Evolutionary conservation across 1,140 invertebrate species (phyloP).

Genomic region (Trypoxylus dichotomus): DNA sequence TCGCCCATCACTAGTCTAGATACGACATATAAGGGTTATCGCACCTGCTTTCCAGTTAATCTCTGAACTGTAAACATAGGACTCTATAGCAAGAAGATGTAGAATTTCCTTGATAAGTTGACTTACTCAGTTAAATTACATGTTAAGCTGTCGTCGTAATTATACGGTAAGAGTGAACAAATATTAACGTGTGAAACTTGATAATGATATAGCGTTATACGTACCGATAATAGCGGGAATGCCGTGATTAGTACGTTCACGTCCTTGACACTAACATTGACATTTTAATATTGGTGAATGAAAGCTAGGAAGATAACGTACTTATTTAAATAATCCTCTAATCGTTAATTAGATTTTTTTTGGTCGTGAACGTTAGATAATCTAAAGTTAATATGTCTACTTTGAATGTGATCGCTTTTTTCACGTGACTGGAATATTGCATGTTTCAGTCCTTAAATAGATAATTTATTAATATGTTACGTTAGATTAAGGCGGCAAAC

Average conservation of each 20-base stretch:
- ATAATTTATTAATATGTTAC: no score
- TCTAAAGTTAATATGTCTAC: not conserved
- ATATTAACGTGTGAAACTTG: not conserved
- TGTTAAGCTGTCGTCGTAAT: not conserved
- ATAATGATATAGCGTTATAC: not conserved
- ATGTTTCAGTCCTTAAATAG: no score
- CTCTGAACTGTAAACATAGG: not conserved
- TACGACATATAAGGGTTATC: not conserved
- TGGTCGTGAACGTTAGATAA: not conserved
- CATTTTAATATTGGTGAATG: conserved; percentile 7
- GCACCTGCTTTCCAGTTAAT: not conserved
- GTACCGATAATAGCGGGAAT: not conserved
- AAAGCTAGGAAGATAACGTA: not conserved
- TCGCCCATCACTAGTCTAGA: no score
- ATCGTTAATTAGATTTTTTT: not conserved
- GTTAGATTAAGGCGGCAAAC: no score
- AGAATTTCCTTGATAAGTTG: not conserved
- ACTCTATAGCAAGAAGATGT: not conserved
- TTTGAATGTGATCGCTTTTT: not conserved
- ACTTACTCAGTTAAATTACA: no score
- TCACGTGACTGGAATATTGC: not conserved
- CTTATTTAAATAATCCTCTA: not conserved
- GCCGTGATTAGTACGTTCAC: not conserved
- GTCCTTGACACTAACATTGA: not conserved
- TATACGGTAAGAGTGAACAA: not conserved